These are phyloP conservation scores for Lasius fuliginosus DNA, from an alignment of 2,888 invertebrate species.

Conservation along the genomic window DNA sequence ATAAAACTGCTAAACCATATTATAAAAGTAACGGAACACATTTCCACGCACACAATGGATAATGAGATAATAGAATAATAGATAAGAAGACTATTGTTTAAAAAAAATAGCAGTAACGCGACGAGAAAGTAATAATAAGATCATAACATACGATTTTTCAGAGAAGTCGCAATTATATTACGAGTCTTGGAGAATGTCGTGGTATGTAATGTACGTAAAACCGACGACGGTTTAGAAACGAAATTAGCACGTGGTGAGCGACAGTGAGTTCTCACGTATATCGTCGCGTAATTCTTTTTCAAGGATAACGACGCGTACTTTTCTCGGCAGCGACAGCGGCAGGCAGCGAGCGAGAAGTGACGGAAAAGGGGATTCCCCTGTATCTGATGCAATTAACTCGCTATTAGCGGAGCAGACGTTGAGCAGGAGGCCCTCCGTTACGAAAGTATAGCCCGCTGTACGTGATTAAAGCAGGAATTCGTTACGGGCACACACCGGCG, in stretches of 20 bases:
- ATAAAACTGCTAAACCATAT: background rate
- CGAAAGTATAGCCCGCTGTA: constrained; percentile 74
- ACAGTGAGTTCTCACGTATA: constrained; percentile 51
- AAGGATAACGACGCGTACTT: constrained; percentile 54
- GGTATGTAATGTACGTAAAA: constrained; percentile 22
- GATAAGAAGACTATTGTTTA: background rate
- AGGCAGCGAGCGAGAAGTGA: constrained; percentile 63
- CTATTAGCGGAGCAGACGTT: constrained; percentile 79
- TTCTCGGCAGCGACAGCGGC: constrained; percentile 25
- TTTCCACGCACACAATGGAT: background rate
- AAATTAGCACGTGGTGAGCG: constrained; percentile 46
- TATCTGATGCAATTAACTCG: constrained; percentile 81
- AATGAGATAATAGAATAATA: background rate
- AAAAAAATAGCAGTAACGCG: background rate
- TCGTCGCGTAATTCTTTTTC: constrained; percentile 45
- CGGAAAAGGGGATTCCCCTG: constrained; percentile 74
- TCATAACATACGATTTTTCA: background rate
- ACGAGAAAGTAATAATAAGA: constrained; percentile 24
- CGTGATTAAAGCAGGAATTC: constrained; percentile 78
- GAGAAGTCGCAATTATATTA: constrained; percentile 16
- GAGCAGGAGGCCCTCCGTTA: constrained; percentile 76
- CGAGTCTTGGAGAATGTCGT: background rate
- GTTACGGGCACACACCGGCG: constrained; percentile 72
- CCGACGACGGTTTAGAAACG: constrained; percentile 25
- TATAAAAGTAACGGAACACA: background rate